These are phyloP conservation scores for Morone chrysops DNA, from an alignment of 2,113 vertebrate genomes.

Conservation along the genomic window DNA sequence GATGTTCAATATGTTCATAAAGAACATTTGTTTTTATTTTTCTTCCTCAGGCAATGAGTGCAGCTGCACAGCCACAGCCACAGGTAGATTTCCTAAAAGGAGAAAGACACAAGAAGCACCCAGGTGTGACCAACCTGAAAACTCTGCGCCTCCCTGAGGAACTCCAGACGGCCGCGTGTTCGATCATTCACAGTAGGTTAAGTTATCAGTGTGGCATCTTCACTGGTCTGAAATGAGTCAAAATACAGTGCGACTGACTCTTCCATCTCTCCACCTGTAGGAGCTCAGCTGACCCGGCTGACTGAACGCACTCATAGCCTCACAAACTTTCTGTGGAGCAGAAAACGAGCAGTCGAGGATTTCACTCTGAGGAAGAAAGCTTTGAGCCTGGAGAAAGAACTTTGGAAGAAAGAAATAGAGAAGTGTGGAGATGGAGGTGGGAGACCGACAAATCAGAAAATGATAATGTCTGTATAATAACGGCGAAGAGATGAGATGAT, in stretches of 20 bases:
- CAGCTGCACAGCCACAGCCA: slow-evolving; percentile 68
- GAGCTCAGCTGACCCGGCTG: slow-evolving; percentile 69
- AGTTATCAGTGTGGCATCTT: neutral
- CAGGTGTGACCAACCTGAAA: slow-evolving; percentile 86
- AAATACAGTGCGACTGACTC: neutral
- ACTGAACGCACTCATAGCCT: slow-evolving; percentile 76
- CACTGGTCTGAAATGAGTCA: neutral
- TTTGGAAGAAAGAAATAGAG: slow-evolving; percentile 69
- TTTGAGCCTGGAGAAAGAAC: slow-evolving; percentile 78
- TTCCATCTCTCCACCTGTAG: slow-evolving; percentile 68
- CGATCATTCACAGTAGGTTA: slow-evolving; percentile 81
- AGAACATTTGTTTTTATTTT: neutral
- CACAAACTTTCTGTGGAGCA: slow-evolving; percentile 89
- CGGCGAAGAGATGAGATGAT: neutral
- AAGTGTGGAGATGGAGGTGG: slow-evolving; percentile 69
- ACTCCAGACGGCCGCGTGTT: slow-evolving; percentile 78
- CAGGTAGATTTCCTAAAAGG: slow-evolving; percentile 83
- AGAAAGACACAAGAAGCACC: slow-evolving; percentile 85
- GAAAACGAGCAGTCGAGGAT: slow-evolving; percentile 84
- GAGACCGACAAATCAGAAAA: neutral
- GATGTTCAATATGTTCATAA: too few relatives aligned
- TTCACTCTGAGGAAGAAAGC: slow-evolving; percentile 81
- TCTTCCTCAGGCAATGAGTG: slow-evolving; percentile 65
- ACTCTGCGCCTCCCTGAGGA: slow-evolving; percentile 80
- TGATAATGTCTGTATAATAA: too few relatives aligned